Base-by-base conservation (phyloP, 2,797 vertebrate species). In the Florisuga fusca region DNA sequence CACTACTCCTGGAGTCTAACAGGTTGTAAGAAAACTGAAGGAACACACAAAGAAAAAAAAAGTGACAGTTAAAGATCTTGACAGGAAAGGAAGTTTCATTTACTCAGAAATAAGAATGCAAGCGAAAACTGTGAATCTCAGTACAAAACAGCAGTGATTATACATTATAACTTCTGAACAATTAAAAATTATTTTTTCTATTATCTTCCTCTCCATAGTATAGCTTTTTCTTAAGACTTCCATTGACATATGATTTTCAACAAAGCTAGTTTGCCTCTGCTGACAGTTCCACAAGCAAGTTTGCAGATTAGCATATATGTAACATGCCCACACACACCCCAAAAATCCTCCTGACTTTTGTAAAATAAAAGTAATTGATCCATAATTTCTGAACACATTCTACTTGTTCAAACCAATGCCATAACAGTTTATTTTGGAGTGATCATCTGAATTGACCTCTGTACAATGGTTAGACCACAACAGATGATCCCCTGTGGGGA, bases 1-100 rank as follows among this genome's bases (percentile, higher is more conserved):
- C 14, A 12, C 11, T 54, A 27, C 9, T 69, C 22, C 7, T 26
- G 7, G 22, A 68, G 31, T 0, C 0, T 29, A 81, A 66, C 12
- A 48, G 9, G 31, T 54, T 0, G 1, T 48, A 59, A 48, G 55
- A 82, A 69, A 54, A 31, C 6, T 2, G 7, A 78, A 90, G 38
- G 23, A 82, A 61, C 3, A 46, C 2, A 18, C 2, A 15, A 73
- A 74, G 16, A 16, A 27, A 57, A 68, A 63, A 69, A 55, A 3
- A 21, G n/a, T 33, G 15, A n/a, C 21, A 33, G n/a, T n/a, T 81
- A 50, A 78, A 74, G 20, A 71, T 31, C 8, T 3, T 48, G 31
- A 26, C 17, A 72, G 62, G 50, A 50, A 61, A 67, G 19, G 25
- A 64, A 68, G 26, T 34, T 43, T 69, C 12, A 43, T 62, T 66